Evolutionary conservation across 2,113 vertebrate species (phyloP), one percentile per base, ranked within the genome.

Genomic region (Pionites leucogaster): DNA sequence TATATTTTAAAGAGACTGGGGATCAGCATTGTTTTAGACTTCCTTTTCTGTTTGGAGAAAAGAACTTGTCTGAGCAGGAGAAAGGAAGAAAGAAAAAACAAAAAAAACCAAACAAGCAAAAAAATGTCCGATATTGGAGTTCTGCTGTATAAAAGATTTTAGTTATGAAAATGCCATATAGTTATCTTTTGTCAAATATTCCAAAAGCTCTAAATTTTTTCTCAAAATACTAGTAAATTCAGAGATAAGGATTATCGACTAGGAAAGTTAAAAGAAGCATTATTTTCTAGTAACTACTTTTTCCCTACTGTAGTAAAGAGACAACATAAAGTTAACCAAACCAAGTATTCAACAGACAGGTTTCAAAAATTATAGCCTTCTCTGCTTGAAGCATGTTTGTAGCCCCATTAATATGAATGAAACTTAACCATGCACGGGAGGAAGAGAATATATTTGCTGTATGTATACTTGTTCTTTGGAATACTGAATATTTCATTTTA

Each of bases 401-500:
- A 88, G 67, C 42, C 4, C 57, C 53, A 91, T 92, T 93, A 96
- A 95, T 91, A 95, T 95, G 90, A 97, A 93, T 96, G 95, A 93
- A 97, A 97, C 89, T 96, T 90, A 97, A 95, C 96, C 87, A 95
- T 88, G 93, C 88, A 94, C 60, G 86, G 87, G 88, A 97, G 93
- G 77, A 72, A 96, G 85, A 92, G 74, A 94, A 86, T 94, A 85
- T 65, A 94, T 87, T 95, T 86, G 42, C 84, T 86, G 44, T 84
- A 83, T 52, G 46, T 72, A 92, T 94, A 93, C 69, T 81, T 90
- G 88, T n/a, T 82, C 65, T 88, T 82, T 55, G 37, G 67, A 86
- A 95, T 93, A 62, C 89, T 97, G 95, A 97, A 97, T 97, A 96
- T 82, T 96, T 96, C 77, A 97, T 98, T 98, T 96, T 88, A 97